Base-by-base conservation (phyloP, 2,888 invertebrate genomes). In the Corbicula japonica region DNA sequence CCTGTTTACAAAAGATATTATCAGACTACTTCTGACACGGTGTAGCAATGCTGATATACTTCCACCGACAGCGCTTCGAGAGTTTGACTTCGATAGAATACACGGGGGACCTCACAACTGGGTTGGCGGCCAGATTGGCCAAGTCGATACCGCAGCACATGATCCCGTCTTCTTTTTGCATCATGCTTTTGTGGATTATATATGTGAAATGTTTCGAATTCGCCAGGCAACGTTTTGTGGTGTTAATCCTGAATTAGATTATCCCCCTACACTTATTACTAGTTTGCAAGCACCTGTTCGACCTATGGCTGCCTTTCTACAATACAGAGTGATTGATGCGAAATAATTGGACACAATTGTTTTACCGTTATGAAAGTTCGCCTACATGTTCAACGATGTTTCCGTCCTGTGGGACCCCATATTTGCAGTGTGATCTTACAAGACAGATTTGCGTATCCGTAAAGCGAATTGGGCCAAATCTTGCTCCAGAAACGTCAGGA, bases 81-180 rank as follows among this genome's bases (percentile, higher is more conserved):
- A 75, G 32, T 79, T 72, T n/a, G 78, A 76, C 41, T 23, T 87
- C 15, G 87, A 87, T 56, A 34, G 69, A 12, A 69, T 69, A 28
- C 89, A 90, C 46, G 88, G 86, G 6, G 88, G 87, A 1, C 84
- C 87, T 8, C 91, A 91, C 74, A 73, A 86, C 1, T 90, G 85
- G 83, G 82, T 90, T 15, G 91, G 89, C 1, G 91, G 91, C 2
- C 85, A 87, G n/a, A 82, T 91, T 84, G 81, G 79, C 8, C 80
- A 77, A 8, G 58, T 89, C 38, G 79, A 87, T 21, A 89, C 89
- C 0, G 88, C 91, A 10, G 84, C 90, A 0, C 86, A 82, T 71
- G 91, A 91, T 62, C 89, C 89, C 0, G 66, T 85, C 30, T 91
- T 90, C 79, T 89, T 89, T 76, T 54, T 90, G 26, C 88, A 89